These are phyloP conservation scores for Aphaenogaster floridana DNA, from an alignment of 1,140 invertebrate species.

Conservation along the genomic window DNA sequence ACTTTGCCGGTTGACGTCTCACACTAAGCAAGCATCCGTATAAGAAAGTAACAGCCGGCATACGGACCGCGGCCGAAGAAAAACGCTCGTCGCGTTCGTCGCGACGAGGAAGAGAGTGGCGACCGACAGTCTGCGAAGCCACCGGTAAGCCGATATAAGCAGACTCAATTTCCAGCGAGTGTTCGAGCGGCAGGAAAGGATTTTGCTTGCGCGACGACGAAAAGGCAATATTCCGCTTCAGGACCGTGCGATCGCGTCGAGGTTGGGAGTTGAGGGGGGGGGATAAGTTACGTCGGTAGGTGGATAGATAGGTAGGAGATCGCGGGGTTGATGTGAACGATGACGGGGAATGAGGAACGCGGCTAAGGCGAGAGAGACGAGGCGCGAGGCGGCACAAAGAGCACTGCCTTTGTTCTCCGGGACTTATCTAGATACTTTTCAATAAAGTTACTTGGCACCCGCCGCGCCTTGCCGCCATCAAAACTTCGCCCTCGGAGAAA, in stretches of 20 bases:
- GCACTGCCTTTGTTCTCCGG: constrained; percentile 67
- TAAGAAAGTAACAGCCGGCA: constrained; percentile 69
- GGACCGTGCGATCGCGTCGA: constrained; percentile 40
- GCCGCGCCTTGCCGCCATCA: constrained; percentile 51
- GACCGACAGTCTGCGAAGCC: constrained; percentile 72
- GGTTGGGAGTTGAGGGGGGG: not conserved
- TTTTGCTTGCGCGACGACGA: constrained; percentile 77
- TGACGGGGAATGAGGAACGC: not conserved
- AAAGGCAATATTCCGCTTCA: constrained; percentile 76
- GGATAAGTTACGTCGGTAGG: constrained; percentile 12
- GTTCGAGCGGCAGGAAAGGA: constrained; percentile 76
- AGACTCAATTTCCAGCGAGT: constrained; percentile 78
- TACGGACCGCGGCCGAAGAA: constrained; percentile 39
- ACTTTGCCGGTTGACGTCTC: constrained; percentile 13
- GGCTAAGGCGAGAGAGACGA: not conserved
- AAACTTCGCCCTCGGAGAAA: constrained; percentile 65
- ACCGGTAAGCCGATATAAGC: constrained; percentile 76
- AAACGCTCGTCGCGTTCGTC: constrained; percentile 28
- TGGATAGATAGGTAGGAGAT: constrained; percentile 3
- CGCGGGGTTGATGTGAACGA: constrained; percentile 27
- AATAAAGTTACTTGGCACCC: constrained; percentile 76
- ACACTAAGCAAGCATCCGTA: constrained; percentile 16
- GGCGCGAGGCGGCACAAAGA: constrained; percentile 25
- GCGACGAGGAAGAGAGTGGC: constrained; percentile 51
- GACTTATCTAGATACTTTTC: constrained; percentile 77